Percentiles rank a stretch among this genome's conserved stretches.
Evolutionary conservation across 2,113 vertebrate genomes (phyloP).

Genomic region (Larimichthys polyactis): DNA sequence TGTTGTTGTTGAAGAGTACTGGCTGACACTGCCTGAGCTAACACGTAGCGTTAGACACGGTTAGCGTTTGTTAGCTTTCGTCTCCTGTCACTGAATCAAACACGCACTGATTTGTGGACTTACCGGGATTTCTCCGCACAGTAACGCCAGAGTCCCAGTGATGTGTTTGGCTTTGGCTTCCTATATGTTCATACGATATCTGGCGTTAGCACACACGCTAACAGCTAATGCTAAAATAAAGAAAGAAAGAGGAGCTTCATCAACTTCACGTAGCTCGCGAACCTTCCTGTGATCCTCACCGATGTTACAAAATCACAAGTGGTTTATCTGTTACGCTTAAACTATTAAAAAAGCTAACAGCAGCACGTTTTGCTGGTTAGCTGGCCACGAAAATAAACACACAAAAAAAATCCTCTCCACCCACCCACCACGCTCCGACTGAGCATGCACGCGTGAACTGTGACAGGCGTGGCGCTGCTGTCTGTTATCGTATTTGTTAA

Average conservation of each 20-base stretch:
- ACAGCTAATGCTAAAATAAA: constrained; percentile 38
- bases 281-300: not conserved
- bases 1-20: not conserved
- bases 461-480: constrained; percentile 60
- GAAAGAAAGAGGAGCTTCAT: constrained; percentile 21
- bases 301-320: not conserved
- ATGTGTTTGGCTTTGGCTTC: not conserved
- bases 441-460: constrained; percentile 36
- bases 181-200: not conserved
- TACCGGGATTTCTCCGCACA: constrained; percentile 12
- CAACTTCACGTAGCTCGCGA: constrained; percentile 45
- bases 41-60: not conserved
- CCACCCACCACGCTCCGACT: constrained; percentile 29
- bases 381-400: constrained; percentile 75
- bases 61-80: not conserved
- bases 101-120: not conserved
- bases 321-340: not conserved
- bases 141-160: not conserved
- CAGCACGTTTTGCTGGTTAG: constrained; percentile 21
- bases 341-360: not conserved
- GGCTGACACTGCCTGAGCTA: not conserved
- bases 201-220: constrained; percentile 46
- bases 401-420: constrained; percentile 66
- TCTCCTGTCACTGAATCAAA: not conserved
- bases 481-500: not conserved